A percentile compares a stretch with the other conserved stretches of the same genome.
Evolutionary conservation across 2,888 invertebrate genomes (phyloP).

Genomic region (Icerya purchasi): DNA sequence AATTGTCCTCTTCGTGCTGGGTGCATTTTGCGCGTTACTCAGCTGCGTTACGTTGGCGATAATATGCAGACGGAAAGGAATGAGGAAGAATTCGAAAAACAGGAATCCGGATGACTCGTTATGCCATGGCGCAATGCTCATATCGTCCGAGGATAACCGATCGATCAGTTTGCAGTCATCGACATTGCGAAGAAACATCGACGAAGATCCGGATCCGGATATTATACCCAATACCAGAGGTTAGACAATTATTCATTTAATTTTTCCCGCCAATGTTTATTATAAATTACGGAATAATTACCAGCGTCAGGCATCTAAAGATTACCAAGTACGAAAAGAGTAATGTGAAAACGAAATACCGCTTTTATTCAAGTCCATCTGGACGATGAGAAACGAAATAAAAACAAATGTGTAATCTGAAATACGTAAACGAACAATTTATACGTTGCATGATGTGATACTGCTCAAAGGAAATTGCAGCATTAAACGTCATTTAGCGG

Average conservation of each 20-base stretch:
- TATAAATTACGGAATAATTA: not conserved
- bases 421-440: no score
- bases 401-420: no score
- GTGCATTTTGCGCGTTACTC: conserved; percentile 31
- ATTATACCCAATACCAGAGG: conserved; percentile 75
- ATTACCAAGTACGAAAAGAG: no score
- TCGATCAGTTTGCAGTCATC: conserved; percentile 23
- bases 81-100: conserved; percentile 16
- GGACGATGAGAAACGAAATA: no score
- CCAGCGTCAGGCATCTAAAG: not conserved
- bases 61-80: conserved; percentile 34
- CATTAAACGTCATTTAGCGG: no score
- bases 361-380: no score
- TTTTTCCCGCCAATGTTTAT: not conserved
- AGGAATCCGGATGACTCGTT: conserved; percentile 3
- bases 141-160: conserved; percentile 27
- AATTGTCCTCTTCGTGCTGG: conserved; percentile 3
- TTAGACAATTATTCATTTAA: conserved; percentile 27
- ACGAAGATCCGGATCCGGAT: conserved; percentile 60
- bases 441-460: no score
- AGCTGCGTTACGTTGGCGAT: conserved; percentile 56
- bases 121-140: conserved; percentile 16
- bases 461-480: no score
- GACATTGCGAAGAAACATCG: conserved; percentile 11
- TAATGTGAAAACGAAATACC: no score